Base-by-base conservation (phyloP, 2,888 invertebrate genomes). In the Periphyllus acericola region DNA sequence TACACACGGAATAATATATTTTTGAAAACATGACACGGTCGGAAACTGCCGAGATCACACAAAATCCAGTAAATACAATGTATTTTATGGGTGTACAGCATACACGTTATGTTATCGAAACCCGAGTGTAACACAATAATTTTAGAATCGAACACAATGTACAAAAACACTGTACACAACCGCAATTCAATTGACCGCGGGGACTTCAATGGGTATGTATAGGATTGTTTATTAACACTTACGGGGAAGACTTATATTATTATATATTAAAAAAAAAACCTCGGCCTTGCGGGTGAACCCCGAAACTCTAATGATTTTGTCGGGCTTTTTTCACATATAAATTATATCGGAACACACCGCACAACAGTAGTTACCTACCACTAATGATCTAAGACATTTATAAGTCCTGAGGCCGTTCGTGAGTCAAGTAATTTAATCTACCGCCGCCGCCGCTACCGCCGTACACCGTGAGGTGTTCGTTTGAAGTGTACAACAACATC, bases 361-460 rank as follows among this genome's bases (percentile, higher is more conserved):
- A 81, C 68, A 80, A 66, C 74, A 60, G 83, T 84, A 84, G 83
- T 84, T 84, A 76, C 36, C 55, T 11, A 6, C 46, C 21, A 60
- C 76, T 84, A 84, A 84, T 76, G 84, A 84, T 46, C 17, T 55
- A 76, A 84, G 84, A 84, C 84, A 76, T 84, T 76, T 84, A 84
- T 82, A 76, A 68, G 60, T 40, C 76, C 66, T n/a, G 34, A 46
- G 75, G 76, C 76, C 66, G 36, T 78, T 85, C 84, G 84, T 85
- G 84, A 78, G 68, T 32, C 78, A 32, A 85, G 84, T 78, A 78
- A 85, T 85, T 85, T 85, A 78, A 85, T 85, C 75, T 21, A 46
- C 55, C 32, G 46, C 75, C 29, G 66, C 55, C 32, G 46, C 75
- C 29, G 84, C 76, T 40, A 66, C 84, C 52, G 72, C 40, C 21